phyloP scores from a whole-genome alignment of 2,113 vertebrate genomes.

The Synchiropus splendidus region DNA sequence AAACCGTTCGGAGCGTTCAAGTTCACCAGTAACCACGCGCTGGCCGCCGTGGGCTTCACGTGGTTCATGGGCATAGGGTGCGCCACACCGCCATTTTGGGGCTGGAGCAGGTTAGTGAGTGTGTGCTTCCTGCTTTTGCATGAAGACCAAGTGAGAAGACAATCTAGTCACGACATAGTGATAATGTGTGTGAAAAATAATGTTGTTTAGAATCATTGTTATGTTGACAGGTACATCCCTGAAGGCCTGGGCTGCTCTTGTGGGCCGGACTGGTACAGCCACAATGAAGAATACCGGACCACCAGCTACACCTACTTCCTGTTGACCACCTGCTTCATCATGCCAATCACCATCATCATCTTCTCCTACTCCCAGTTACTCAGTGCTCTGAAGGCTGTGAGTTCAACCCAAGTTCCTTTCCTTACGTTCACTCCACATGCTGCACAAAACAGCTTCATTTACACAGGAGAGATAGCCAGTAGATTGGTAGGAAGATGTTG shows the following conservation, averaged over 20 bases:
- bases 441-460: too few species aligned
- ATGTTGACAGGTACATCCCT: conserved; percentile 51
- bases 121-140: too few species aligned
- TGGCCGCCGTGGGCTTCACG: conserved; percentile 61
- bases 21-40: conserved; percentile 64
- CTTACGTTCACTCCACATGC: too few species aligned
- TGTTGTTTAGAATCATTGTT: fast-evolving
- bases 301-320: conserved; percentile 73
- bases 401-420: not conserved
- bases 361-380: conserved; percentile 70
- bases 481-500: too few species aligned
- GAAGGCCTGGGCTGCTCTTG: conserved; percentile 79
- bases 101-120: conserved; percentile 77
- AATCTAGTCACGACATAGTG: not conserved
- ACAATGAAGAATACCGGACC: conserved; percentile 65
- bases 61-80: conserved; percentile 67
- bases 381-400: conserved; percentile 29
- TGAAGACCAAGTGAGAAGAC: not conserved
- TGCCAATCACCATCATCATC: conserved; percentile 68
- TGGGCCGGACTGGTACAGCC: conserved; percentile 77
- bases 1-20: conserved; percentile 75
- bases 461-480: too few species aligned
- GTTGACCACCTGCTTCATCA: conserved; percentile 72
- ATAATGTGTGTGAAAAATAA: not conserved
- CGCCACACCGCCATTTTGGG: conserved; percentile 71